Evolutionary conservation across 2,888 invertebrate species (phyloP).

Genomic region (Drosophila rubida): DNA sequence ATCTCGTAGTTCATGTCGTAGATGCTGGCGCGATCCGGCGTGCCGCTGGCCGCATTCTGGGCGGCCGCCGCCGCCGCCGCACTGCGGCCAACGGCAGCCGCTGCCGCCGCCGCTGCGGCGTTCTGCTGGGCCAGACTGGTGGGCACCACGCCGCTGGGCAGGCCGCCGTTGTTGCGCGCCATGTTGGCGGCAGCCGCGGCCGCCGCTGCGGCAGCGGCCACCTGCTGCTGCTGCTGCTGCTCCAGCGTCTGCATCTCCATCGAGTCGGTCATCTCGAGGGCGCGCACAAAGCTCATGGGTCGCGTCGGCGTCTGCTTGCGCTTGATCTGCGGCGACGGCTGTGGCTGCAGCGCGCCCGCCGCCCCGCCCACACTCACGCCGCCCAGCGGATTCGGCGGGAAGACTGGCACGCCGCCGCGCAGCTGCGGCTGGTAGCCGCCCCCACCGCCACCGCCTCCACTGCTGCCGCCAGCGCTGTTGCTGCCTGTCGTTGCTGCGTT

Average conservation of each 20-base stretch:
- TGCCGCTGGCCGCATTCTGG: conserved; percentile 83
- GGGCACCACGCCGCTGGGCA: conserved; percentile 54
- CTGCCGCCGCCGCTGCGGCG: conserved; percentile 45
- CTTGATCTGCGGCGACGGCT: conserved; percentile 87
- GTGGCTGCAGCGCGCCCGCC: conserved; percentile 72
- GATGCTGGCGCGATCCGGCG: conserved; percentile 94
- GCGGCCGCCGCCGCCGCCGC: conserved; percentile 42
- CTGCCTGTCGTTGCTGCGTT: conserved; percentile 47
- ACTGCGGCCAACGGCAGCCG: conserved; percentile 46
- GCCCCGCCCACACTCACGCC: conserved; percentile 58
- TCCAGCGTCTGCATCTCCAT: conserved; percentile 90
- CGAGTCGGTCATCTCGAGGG: conserved; percentile 94
- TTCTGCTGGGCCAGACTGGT: conserved; percentile 48
- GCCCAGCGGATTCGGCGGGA: conserved; percentile 86
- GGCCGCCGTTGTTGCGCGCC: conserved; percentile 76
- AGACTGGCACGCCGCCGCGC: conserved; percentile 89
- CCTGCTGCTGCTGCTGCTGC: conserved; percentile 77
- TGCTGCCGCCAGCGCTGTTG: conserved; percentile 74
- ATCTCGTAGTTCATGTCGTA: conserved; percentile 98
- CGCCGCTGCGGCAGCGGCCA: background rate
- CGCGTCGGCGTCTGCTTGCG: conserved; percentile 87
- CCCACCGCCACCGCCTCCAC: conserved; percentile 80
- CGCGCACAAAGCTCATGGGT: conserved; percentile 95
- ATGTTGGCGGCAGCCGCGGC: conserved; percentile 48
- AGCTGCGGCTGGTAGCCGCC: conserved; percentile 87